phyloP scores from a whole-genome alignment of 2,888 invertebrate species.

The Petrolisthes cinctipes region DNA sequence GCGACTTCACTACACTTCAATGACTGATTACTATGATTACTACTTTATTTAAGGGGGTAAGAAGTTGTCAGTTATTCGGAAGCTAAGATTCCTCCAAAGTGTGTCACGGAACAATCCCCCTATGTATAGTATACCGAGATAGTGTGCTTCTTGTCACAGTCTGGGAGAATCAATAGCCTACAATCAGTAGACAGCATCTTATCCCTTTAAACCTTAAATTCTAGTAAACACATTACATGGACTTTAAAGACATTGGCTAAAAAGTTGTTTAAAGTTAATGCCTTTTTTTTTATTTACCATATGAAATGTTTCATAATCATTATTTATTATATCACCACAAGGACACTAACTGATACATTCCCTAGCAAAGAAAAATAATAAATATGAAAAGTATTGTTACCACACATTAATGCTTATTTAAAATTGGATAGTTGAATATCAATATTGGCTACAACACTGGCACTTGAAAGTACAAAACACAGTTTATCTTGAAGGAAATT shows the following conservation, averaged over 20 bases:
- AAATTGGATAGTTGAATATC: slow-evolving; percentile 23
- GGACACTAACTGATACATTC: slow-evolving; percentile 16
- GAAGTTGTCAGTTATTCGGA: too few relatives aligned
- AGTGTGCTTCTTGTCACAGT: too few relatives aligned
- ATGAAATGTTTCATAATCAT: background rate
- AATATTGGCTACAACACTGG: slow-evolving; percentile 38
- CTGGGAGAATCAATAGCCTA: too few relatives aligned
- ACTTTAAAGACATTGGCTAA: slow-evolving; percentile 32
- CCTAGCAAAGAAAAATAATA: slow-evolving; percentile 2
- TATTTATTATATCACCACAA: background rate
- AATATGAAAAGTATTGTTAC: background rate
- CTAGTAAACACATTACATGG: slow-evolving; percentile 49
- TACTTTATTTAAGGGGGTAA: background rate
- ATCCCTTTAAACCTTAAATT: slow-evolving; percentile 16
- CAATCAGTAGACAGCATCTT: too few relatives aligned
- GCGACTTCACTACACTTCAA: slow-evolving; percentile 14
- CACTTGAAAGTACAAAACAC: slow-evolving; percentile 35
- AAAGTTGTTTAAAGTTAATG: slow-evolving; percentile 18
- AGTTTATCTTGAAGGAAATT: slow-evolving; percentile 13
- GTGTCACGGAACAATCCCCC: too few relatives aligned
- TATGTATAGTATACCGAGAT: too few relatives aligned
- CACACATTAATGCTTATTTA: slow-evolving; percentile 25
- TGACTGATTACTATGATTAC: slow-evolving; percentile 32
- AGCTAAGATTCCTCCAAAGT: too few relatives aligned
- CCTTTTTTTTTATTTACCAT: slow-evolving; percentile 23